A percentile compares a stretch with the other conserved stretches of the same genome.
Evolutionary conservation across 2,888 invertebrate genomes (phyloP).

Genomic region (Cartodere bifasciata): DNA sequence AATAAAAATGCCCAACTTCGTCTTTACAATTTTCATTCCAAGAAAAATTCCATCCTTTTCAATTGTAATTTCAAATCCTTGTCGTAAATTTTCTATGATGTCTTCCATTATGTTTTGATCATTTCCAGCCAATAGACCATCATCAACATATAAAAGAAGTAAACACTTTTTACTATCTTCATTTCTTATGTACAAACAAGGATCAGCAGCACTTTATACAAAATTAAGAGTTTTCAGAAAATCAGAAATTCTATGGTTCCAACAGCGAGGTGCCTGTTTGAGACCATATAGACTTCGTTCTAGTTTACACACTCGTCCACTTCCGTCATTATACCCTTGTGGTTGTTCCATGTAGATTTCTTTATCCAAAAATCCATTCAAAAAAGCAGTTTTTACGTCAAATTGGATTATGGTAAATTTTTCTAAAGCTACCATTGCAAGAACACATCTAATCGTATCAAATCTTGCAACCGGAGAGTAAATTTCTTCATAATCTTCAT

Average conservation of each 20-base stretch:
- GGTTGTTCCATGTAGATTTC: conserved; percentile 26
- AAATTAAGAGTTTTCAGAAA: conserved; percentile 9
- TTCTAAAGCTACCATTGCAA: conserved; percentile 18
- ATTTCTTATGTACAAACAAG: conserved; percentile 11
- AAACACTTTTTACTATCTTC: conserved; percentile 7
- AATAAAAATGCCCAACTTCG: too few relatives aligned
- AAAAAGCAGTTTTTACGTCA: conserved; percentile 24
- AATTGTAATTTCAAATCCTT: too few relatives aligned
- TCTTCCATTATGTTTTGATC: conserved; percentile 3
- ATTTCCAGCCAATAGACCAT: conserved; percentile 8
- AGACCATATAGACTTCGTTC: conserved; percentile 25
- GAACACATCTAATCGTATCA: conserved; percentile 18
- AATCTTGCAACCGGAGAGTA: conserved; percentile 22
- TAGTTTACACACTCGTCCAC: conserved; percentile 21
- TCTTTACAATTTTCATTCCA: too few relatives aligned
- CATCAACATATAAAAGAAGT: conserved; percentile 9
- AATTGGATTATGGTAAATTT: conserved; percentile 19
- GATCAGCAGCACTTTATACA: conserved; percentile 9
- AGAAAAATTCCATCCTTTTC: too few relatives aligned
- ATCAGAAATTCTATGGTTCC: conserved; percentile 7
- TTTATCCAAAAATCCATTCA: conserved; percentile 20
- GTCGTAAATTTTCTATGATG: too few relatives aligned
- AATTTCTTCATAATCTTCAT: conserved; percentile 22
- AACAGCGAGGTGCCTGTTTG: conserved; percentile 20
- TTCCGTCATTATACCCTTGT: conserved; percentile 21